phyloP scores from a whole-genome alignment of 2,888 invertebrate genomes.

The Anticlea derivata region DNA sequence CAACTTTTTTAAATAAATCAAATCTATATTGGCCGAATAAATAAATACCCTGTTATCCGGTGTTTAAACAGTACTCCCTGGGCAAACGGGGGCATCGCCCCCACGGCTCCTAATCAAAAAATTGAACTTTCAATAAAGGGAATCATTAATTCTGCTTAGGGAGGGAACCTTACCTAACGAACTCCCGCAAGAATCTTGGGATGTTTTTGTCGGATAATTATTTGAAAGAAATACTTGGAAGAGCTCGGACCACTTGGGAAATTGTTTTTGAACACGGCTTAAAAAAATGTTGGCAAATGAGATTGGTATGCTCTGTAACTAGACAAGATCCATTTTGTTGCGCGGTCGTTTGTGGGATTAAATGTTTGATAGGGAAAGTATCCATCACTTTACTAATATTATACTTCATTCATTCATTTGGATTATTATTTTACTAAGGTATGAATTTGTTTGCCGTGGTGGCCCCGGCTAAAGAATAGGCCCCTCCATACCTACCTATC shows the following conservation, averaged over 20 bases:
- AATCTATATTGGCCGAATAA: constrained; percentile 77
- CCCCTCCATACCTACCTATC: too few species aligned
- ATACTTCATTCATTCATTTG: too few species aligned
- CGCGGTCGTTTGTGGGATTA: constrained; percentile 13
- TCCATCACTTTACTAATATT: too few species aligned
- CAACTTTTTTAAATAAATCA: constrained; percentile 59
- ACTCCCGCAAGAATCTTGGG: constrained; percentile 72
- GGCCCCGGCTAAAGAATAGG: too few species aligned
- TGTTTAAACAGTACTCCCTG: constrained; percentile 70
- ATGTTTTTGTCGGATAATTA: constrained; percentile 78
- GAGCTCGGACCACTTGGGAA: constrained; percentile 55
- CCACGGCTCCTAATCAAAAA: constrained; percentile 83
- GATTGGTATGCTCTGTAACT: constrained; percentile 33
- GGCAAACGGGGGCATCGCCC: constrained; percentile 48
- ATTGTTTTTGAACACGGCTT: constrained; percentile 55
- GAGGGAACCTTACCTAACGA: constrained; percentile 70
- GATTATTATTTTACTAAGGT: too few species aligned
- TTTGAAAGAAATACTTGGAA: constrained; percentile 64
- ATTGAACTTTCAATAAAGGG: constrained; percentile 89
- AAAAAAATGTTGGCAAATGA: constrained; percentile 39
- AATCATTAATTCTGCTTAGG: constrained; percentile 87
- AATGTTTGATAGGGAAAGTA: constrained; percentile 2
- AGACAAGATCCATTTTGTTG: constrained; percentile 15
- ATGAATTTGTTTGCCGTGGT: too few species aligned
- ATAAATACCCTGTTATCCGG: constrained; percentile 78